Conservation (phyloP, 1,140 invertebrate species). For the Hetaerina americana region DNA sequence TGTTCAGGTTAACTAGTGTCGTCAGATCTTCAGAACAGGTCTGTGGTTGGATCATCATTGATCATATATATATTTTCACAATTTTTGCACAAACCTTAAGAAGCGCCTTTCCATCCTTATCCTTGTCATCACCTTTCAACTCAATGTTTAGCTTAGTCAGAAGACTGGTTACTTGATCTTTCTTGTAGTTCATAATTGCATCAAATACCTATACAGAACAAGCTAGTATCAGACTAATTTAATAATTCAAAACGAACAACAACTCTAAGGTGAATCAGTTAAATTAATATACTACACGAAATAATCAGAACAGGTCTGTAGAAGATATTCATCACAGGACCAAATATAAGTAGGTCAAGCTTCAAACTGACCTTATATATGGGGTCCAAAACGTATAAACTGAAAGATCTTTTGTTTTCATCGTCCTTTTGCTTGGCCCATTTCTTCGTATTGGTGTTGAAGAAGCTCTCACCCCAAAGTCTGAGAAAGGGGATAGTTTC, state of each 20-base stretch:
- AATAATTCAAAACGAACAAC: slow-evolving; percentile 9
- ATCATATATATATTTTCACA: neutral
- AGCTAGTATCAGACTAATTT: slow-evolving; percentile 9
- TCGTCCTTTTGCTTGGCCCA: slow-evolving; percentile 85
- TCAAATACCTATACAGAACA: slow-evolving; percentile 62
- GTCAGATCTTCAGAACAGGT: slow-evolving; percentile 1
- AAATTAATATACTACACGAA: slow-evolving; percentile 8
- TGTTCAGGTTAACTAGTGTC: neutral
- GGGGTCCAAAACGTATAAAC: slow-evolving; percentile 95
- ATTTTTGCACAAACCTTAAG: slow-evolving; percentile 51
- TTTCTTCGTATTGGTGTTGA: slow-evolving; percentile 94
- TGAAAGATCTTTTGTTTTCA: slow-evolving; percentile 93
- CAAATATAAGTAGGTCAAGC: neutral
- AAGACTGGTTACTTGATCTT: slow-evolving; percentile 80
- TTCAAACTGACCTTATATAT: slow-evolving; percentile 75
- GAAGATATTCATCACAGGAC: slow-evolving; percentile 17
- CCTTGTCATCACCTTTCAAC: slow-evolving; percentile 87
- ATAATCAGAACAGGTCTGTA: slow-evolving; percentile 26
- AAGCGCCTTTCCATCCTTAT: slow-evolving; percentile 86
- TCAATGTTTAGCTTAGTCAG: slow-evolving; percentile 84
- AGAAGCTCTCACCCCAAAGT: slow-evolving; percentile 97
- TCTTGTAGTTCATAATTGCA: slow-evolving; percentile 95
- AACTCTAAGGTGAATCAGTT: neutral
- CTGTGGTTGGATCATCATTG: neutral
- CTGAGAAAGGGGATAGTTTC: slow-evolving; percentile 21